Percentiles rank a stretch among this genome's conserved stretches.
These are phyloP conservation scores for Gorsachius goisagi DNA, from an alignment of 2,113 vertebrate genomes.

Conservation along the genomic window DNA sequence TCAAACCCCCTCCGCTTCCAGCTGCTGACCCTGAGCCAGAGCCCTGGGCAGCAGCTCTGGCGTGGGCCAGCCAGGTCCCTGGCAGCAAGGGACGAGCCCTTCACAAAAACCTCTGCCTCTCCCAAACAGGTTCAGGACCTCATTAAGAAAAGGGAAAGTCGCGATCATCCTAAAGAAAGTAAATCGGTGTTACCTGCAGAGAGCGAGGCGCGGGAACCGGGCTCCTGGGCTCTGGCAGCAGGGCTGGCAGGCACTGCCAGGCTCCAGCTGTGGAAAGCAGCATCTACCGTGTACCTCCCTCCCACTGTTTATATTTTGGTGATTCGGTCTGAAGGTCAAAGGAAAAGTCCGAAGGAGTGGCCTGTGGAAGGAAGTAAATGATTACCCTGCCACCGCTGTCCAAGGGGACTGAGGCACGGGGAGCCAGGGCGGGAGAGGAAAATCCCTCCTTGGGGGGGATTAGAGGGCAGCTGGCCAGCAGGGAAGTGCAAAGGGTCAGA, in stretches of 20 bases:
- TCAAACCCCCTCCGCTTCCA: not conserved
- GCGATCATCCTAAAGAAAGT: not conserved
- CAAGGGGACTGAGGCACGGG: not conserved
- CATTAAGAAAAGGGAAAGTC: not conserved
- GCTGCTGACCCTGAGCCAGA: not conserved
- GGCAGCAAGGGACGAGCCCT: not conserved
- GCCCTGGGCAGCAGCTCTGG: not conserved
- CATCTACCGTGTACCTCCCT: not conserved
- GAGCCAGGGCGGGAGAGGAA: not conserved
- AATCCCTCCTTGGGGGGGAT: conserved; percentile 22
- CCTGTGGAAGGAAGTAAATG: conserved; percentile 61
- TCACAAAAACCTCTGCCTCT: not conserved
- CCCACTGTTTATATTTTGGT: conserved; percentile 29
- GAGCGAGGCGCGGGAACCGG: not conserved
- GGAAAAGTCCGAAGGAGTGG: conserved; percentile 60
- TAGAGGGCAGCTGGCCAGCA: not conserved
- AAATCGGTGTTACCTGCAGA: not conserved
- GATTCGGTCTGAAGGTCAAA: conserved; percentile 58
- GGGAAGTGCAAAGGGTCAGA: conserved; percentile 16
- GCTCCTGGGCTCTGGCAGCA: not conserved
- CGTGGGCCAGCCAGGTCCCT: fast-evolving
- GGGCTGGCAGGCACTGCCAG: not conserved
- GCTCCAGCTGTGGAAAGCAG: not conserved
- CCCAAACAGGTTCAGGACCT: not conserved
- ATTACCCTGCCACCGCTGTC: not conserved